Percentiles rank a stretch among this genome's conserved stretches.
Conservation (phyloP, 1,140 invertebrate genomes). For the Temnothorax longispinosus region DNA sequence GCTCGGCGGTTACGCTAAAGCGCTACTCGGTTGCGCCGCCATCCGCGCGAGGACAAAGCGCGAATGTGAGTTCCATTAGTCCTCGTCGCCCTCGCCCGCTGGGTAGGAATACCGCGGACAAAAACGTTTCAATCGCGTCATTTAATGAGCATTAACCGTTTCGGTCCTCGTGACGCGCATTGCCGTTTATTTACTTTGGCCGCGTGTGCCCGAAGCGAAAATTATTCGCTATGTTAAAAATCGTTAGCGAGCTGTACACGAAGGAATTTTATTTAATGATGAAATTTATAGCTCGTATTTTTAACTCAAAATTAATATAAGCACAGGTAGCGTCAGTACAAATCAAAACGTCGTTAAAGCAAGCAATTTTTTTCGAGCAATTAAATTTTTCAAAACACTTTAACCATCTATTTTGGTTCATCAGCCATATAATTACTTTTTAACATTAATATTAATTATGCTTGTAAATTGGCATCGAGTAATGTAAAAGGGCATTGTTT, state of each 20-base stretch:
- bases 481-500: neutral
- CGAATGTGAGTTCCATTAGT: constrained; percentile 36
- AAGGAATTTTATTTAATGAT: constrained; percentile 4
- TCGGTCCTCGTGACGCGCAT: neutral
- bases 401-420: neutral
- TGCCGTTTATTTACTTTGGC: constrained; percentile 9
- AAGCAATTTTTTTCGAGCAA: neutral
- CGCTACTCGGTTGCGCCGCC: neutral
- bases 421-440: neutral
- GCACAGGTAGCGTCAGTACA: neutral
- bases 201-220: neutral
- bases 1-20: constrained; percentile 24
- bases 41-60: constrained; percentile 41
- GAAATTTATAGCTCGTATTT: constrained; percentile 1
- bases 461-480: neutral
- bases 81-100: neutral
- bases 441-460: constrained; percentile 10
- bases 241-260: neutral
- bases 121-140: constrained; percentile 9
- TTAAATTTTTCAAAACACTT: neutral
- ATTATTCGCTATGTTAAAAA: neutral
- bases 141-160: neutral
- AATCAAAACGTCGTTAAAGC: neutral
- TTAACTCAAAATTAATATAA: neutral
- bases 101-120: neutral